These are phyloP conservation scores for Perca flavescens DNA, from an alignment of 2,113 vertebrate genomes.

Conservation along the genomic window DNA sequence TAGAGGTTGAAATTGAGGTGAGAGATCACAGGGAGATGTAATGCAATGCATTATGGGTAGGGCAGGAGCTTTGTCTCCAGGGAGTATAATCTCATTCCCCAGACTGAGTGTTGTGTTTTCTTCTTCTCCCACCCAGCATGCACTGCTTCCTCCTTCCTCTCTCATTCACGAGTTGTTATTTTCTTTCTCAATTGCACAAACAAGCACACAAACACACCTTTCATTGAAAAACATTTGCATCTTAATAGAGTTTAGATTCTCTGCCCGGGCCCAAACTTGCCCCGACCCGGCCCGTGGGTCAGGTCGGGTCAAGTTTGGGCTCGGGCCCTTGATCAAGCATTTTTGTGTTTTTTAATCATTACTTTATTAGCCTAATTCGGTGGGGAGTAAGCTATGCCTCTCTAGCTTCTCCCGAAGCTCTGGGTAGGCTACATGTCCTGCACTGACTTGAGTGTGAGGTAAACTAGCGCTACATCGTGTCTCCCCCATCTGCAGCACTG, in stretches of 20 bases:
- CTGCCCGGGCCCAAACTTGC: too few species aligned
- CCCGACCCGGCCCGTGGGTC: too few species aligned
- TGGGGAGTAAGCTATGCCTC: too few species aligned
- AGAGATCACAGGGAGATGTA: slow-evolving; percentile 68
- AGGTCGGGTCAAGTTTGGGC: too few species aligned
- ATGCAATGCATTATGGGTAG: slow-evolving; percentile 73
- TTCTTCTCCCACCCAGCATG: not conserved
- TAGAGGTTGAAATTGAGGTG: slow-evolving; percentile 76
- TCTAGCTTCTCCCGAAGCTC: too few species aligned
- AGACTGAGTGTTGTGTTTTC: slow-evolving; percentile 9
- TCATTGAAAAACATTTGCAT: not conserved
- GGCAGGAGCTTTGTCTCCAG: slow-evolving; percentile 44
- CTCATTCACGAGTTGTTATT: slow-evolving; percentile 24
- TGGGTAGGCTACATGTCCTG: too few species aligned
- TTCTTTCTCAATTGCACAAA: not conserved
- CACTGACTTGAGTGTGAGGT: too few species aligned
- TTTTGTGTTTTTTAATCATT: too few species aligned
- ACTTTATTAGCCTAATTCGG: too few species aligned
- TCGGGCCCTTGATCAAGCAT: too few species aligned
- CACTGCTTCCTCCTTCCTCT: slow-evolving; percentile 18
- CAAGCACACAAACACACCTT: slow-evolving; percentile 23
- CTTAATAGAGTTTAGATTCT: not conserved
- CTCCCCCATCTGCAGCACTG: too few species aligned
- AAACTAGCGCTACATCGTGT: too few species aligned
- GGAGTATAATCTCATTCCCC: slow-evolving; percentile 46